phyloP scores from a whole-genome alignment of 35 echinoderm and acorn worm species.

The Hemicentrotus pulcherrimus region DNA sequence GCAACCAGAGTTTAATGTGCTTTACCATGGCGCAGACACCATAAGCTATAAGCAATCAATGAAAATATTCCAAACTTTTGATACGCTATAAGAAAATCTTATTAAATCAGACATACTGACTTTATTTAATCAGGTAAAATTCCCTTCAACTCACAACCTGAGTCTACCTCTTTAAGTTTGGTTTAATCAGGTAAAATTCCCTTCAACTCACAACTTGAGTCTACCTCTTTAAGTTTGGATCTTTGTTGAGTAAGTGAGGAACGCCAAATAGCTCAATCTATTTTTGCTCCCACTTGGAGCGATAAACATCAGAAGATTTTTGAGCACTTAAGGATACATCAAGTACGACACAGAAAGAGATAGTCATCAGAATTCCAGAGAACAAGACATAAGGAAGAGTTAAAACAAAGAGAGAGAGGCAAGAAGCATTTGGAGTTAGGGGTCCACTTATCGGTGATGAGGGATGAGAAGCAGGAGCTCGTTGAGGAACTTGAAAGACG shows the following conservation, averaged over 20 bases:
- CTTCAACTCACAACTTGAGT: not conserved
- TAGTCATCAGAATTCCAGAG: not conserved
- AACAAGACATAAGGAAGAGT: not conserved
- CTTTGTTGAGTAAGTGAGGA: not conserved
- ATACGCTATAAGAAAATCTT: too few species aligned
- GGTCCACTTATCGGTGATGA: not conserved
- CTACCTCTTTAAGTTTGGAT: not conserved
- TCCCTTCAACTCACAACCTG: not conserved
- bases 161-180: not conserved
- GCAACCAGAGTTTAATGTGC: not conserved
- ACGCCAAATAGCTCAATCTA: not conserved
- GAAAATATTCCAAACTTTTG: not conserved
- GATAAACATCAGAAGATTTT: not conserved
- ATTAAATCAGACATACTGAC: not conserved
- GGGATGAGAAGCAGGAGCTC: not conserved
- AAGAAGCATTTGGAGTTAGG: not conserved
- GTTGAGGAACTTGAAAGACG: not conserved
- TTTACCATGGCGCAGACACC: not conserved
- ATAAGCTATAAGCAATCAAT: not conserved
- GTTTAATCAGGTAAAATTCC: not conserved
- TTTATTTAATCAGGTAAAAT: not conserved
- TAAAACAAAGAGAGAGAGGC: not conserved
- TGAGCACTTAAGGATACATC: not conserved
- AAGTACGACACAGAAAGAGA: not conserved
- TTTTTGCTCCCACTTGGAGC: not conserved